Evolutionary conservation across 2,797 vertebrate species (phyloP).

Genomic region (Chloroceryle inda): DNA sequence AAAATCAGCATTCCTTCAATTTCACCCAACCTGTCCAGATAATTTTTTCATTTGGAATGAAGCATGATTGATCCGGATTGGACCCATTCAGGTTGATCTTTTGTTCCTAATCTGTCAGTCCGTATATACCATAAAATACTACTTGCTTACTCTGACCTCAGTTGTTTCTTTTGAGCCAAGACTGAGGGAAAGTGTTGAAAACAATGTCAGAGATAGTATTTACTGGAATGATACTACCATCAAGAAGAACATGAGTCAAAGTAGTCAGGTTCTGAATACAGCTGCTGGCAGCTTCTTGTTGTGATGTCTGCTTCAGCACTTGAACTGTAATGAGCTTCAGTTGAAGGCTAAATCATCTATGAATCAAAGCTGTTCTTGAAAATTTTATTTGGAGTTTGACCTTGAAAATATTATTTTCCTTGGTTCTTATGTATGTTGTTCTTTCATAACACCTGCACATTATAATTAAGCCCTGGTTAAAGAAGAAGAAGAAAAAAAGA

Average conservation of each 20-base stretch:
- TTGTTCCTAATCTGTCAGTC: slow-evolving; percentile 12
- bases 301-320: slow-evolving; percentile 21
- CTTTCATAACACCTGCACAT: not conserved
- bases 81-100: not conserved
- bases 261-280: slow-evolving; percentile 32
- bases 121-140: slow-evolving; percentile 2
- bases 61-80: not conserved
- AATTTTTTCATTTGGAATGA: slow-evolving; percentile 22
- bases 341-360: slow-evolving; percentile 49
- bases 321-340: slow-evolving; percentile 1
- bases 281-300: slow-evolving; percentile 22
- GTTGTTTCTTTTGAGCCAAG: slow-evolving; percentile 13
- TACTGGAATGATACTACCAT: slow-evolving; percentile 14
- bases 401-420: not conserved
- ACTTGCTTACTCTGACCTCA: not conserved
- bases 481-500: not conserved
- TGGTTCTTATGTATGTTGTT: not conserved
- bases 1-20: slow-evolving; percentile 62
- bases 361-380: slow-evolving; percentile 26
- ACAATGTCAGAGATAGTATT: slow-evolving; percentile 45
- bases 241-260: slow-evolving; percentile 43
- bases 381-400: not conserved
- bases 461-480: not conserved
- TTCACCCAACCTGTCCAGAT: slow-evolving; percentile 39
- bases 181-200: not conserved